Evolutionary conservation across 2,113 vertebrate genomes (phyloP).

Genomic region (Vulpes lagopus): DNA sequence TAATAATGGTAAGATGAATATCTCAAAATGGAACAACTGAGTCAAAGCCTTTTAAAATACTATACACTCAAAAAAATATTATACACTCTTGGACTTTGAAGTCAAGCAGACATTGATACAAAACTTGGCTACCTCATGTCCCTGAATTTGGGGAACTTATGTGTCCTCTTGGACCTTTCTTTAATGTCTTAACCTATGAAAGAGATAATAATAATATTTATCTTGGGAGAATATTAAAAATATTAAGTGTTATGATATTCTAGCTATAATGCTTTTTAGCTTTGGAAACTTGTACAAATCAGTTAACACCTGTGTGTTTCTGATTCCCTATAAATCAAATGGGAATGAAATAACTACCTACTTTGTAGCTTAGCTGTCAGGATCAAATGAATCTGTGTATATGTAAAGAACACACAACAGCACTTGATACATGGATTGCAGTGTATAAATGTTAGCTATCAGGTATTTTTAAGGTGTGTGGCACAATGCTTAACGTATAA

Average conservation of each 20-base stretch:
- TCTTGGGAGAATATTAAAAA: neutral
- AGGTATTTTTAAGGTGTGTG: neutral
- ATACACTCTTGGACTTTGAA: neutral
- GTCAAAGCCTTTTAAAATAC: neutral
- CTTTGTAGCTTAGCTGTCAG: neutral
- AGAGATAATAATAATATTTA: neutral
- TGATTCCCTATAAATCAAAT: neutral
- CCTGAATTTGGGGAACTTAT: neutral
- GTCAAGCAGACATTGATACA: neutral
- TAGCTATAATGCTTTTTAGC: neutral
- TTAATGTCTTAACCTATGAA: neutral
- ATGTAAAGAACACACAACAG: neutral
- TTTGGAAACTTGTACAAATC: neutral
- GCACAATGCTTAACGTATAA: neutral
- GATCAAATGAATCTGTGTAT: neutral
- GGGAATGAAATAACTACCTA: neutral
- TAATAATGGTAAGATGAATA: neutral
- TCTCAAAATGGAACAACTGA: neutral
- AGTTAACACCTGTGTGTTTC: neutral
- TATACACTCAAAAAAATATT: neutral
- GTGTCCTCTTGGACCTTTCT: neutral
- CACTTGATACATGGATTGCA: accelerated
- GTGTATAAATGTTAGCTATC: neutral
- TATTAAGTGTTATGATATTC: neutral
- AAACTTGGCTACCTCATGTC: neutral